Percentiles rank a stretch among this genome's conserved stretches.
phyloP scores from a whole-genome alignment of 2,888 invertebrate species.

The Copidosoma aretas region DNA sequence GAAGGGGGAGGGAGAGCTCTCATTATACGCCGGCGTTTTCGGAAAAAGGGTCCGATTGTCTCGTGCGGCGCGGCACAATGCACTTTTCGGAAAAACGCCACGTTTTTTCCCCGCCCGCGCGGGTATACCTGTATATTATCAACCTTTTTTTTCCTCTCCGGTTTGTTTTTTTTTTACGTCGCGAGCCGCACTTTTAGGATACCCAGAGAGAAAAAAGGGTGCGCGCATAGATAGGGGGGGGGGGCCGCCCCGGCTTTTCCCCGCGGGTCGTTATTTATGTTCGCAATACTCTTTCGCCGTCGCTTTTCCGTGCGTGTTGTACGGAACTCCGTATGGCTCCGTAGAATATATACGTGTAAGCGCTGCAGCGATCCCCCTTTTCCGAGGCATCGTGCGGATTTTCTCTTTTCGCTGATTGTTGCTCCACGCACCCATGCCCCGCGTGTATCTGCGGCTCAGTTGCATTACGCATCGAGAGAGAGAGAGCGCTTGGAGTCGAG shows the following conservation, averaged over 20 bases:
- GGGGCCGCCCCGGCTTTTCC: neutral
- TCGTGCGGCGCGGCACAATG: too few species aligned
- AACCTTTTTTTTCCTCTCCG: neutral
- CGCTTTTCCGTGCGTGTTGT: neutral
- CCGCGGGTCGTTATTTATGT: conserved; percentile 17
- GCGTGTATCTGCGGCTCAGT: too few species aligned
- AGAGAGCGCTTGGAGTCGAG: too few species aligned
- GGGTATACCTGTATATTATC: too few species aligned
- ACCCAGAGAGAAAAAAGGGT: neutral
- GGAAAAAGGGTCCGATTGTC: neutral
- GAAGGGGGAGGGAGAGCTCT: neutral
- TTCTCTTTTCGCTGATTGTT: neutral
- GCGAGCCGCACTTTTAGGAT: neutral
- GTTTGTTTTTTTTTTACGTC: neutral
- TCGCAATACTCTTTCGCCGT: conserved; percentile 6
- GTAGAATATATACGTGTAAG: too few species aligned
- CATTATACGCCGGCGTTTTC: neutral
- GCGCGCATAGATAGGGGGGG: neutral
- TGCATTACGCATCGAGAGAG: too few species aligned
- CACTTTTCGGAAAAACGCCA: too few species aligned
- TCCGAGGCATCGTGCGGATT: neutral
- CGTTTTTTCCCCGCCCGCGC: too few species aligned
- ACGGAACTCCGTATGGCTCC: neutral
- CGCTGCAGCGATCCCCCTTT: too few species aligned
- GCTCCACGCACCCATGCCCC: too few species aligned